phyloP scores from a whole-genome alignment of 2,888 invertebrate species.

The Limulus polyphemus region DNA sequence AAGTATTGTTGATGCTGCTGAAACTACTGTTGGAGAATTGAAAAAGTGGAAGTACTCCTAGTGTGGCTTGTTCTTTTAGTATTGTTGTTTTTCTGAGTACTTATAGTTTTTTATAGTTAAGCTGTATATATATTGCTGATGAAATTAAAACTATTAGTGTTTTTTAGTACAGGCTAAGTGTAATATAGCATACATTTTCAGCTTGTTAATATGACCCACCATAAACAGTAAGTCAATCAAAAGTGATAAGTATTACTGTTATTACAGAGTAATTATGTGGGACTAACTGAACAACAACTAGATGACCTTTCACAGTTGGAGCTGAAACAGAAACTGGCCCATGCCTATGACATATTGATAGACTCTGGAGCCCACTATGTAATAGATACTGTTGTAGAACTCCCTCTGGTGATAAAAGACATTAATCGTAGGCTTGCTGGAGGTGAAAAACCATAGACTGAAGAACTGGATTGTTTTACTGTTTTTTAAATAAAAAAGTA shows the following conservation, averaged over 20 bases:
- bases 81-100: too few relatives aligned
- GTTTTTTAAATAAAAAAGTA: too few relatives aligned
- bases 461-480: too few relatives aligned
- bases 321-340: constrained; percentile 27
- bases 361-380: constrained; percentile 38
- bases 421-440: constrained; percentile 33
- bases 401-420: constrained; percentile 35
- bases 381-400: constrained; percentile 34
- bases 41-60: too few relatives aligned
- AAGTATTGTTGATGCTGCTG: background rate
- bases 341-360: constrained; percentile 31
- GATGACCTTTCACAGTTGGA: constrained; percentile 30
- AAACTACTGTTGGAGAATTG: too few relatives aligned
- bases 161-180: too few relatives aligned
- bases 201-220: background rate
- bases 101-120: too few relatives aligned
- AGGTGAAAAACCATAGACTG: constrained; percentile 32
- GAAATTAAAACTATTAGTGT: too few relatives aligned
- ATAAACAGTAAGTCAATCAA: background rate
- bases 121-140: too few relatives aligned
- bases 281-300: constrained; percentile 28
- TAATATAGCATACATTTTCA: too few relatives aligned
- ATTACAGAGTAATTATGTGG: constrained; percentile 37
- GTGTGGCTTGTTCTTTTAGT: too few relatives aligned
- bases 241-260: background rate